Evolutionary conservation across 2,113 vertebrate genomes (phyloP), one percentile per base, ranked within the genome.

Genomic region (Struthio camelus): DNA sequence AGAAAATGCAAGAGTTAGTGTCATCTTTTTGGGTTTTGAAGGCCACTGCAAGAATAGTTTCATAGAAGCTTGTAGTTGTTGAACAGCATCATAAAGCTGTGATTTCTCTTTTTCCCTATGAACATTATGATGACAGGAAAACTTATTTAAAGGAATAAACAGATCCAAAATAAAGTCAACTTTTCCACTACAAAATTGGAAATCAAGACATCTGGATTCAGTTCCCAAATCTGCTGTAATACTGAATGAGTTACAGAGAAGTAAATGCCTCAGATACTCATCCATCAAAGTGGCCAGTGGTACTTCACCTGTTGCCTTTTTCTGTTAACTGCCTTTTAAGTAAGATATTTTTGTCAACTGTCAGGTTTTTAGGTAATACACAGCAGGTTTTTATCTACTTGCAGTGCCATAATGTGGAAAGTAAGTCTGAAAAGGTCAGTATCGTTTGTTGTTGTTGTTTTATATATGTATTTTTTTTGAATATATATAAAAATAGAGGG

Each of bases 191-290:
- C 0, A 0, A 50, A 7, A 59, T 38, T 51, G 38, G 64, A 91
- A 95, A 87, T 78, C 59, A 80, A 83, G 71, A 91, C 11, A 67
- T 88, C 64, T 95, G 59, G 3, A 46, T 95, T 96, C 67, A 71
- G 40, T 83, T 91, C 30, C 46, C 48, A 66, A 81, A 23, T 36
- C 75, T 83, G 30, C 36, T 82, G 3, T 22, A 53, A 70, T 17
- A 48, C 18, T 34, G 25, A 80, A 61, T 73, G 18, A 89, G 61
- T 80, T 85, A 32, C 17, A 85, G 5, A 11, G 8, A 78, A 61
- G 44, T 22, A 23, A 73, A 85, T 17, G 16, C 64, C 46, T 81
- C 59, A 76, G 32, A 67, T 46, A 54, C 22, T 84, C 73, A 51
- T 53, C 81, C 50, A 73, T 40, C 20, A 53, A 82, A 54, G 14